Evolutionary conservation across 2,888 invertebrate species (phyloP).

Genomic region (Thymelicus acteon): DNA sequence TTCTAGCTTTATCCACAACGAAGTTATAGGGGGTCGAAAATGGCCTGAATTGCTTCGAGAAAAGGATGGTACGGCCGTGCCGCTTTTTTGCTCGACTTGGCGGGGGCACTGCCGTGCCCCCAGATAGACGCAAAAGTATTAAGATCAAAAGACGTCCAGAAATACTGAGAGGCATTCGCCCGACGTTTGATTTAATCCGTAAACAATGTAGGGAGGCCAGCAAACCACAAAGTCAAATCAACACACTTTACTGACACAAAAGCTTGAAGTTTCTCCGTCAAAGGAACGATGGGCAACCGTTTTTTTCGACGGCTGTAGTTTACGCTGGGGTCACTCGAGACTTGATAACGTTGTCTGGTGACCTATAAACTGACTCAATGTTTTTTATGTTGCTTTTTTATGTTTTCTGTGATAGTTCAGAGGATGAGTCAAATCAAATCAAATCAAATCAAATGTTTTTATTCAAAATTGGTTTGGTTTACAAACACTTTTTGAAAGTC

Average conservation of each 20-base stretch:
- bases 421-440: too few species aligned
- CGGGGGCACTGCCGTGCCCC: too few species aligned
- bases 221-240: conserved; percentile 9
- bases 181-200: background rate
- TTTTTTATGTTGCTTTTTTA: background rate
- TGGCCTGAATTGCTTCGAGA: too few species aligned
- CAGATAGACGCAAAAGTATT: background rate
- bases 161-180: too few species aligned
- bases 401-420: too few species aligned
- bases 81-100: too few species aligned
- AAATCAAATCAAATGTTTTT: too few species aligned
- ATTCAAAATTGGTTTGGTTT: too few species aligned
- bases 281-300: background rate
- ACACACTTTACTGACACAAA: background rate
- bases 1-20: too few species aligned
- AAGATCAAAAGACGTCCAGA: background rate
- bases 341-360: background rate
- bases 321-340: background rate
- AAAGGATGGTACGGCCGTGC: too few species aligned
- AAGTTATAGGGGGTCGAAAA: too few species aligned
- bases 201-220: background rate
- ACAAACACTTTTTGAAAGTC: too few species aligned
- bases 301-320: conserved; percentile 2
- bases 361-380: background rate
- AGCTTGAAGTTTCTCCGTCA: background rate